Base-by-base conservation (phyloP, 2,797 vertebrate species). In the Sebastiscus albofasciatus region DNA sequence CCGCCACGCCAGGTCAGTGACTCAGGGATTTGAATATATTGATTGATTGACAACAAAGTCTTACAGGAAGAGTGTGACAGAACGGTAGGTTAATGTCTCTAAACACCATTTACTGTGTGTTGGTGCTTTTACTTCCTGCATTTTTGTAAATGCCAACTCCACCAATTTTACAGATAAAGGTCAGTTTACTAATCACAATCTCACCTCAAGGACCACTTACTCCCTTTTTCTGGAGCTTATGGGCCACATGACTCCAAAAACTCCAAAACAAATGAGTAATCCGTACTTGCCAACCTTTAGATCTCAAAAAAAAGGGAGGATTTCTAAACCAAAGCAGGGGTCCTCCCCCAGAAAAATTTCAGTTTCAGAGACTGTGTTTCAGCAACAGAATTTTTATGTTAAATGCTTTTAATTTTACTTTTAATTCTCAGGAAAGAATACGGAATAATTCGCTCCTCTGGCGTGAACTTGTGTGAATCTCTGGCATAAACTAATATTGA, bases 1-100 rank as follows among this genome's bases (percentile, higher is more conserved):
- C 90, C 97, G 98, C 84, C 98, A 99, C 0, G 98, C 98, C 94
- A 98, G 98, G 98, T 98, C 86, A 72, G 96, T 85, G 42, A 24
- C 46, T 46, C 42, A 46, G 5, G n/a, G 16, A 31, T 13, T 60
- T 34, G 14, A 18, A 20, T 65, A 2, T 14, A n/a, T 6, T 26
- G 10, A 36, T 1, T 29, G 20, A 39, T 4, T 29, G 3, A 27
- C 24, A 27, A 42, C 20, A 16, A 18, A 46, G 14, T 70, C 5
- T 62, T 20, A 9, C 39, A 42, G 39, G 14, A 42, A 42, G 14
- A 76, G 10, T 31, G 52, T 66, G 31, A 31, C 2, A 2, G 22
- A 22, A 54, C 49, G 49, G 49, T 24, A 18, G 10, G 3, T 72
- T 26, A 39, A n/a, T 56, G 11, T 64, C 55, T 62, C 34, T 66